phyloP scores from a whole-genome alignment of 2,888 invertebrate species.

The Mycogona germanica region DNA sequence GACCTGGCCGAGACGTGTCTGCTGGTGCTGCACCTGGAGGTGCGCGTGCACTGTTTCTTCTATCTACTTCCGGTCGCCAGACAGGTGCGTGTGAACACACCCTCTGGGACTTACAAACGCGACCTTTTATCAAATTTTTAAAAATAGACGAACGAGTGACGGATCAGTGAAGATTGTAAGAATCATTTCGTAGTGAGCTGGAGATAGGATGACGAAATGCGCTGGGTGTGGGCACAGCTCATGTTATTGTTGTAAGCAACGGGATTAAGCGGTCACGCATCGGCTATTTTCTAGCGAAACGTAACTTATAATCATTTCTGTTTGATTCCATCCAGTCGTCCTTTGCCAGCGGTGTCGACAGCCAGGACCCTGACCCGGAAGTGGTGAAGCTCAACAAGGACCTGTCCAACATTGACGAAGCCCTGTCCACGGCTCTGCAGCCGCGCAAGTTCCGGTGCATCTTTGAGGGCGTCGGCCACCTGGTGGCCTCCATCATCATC shows the following conservation, averaged over 20 bases:
- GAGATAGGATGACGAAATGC: too few relatives aligned
- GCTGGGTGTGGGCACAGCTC: too few relatives aligned
- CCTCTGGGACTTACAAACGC: too few relatives aligned
- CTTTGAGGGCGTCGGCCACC: conserved; percentile 76
- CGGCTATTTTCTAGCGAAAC: neutral
- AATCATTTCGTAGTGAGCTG: too few relatives aligned
- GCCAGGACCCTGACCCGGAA: conserved; percentile 61
- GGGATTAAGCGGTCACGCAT: neutral
- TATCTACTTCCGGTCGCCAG: conserved; percentile 55
- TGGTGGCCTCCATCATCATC: conserved; percentile 65
- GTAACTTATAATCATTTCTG: neutral
- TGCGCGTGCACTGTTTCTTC: conserved; percentile 90
- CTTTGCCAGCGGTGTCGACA: conserved; percentile 47
- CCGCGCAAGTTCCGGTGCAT: conserved; percentile 71
- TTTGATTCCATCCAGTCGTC: conserved; percentile 21
- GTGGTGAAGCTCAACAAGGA: conserved; percentile 66
- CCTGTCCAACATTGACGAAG: conserved; percentile 61
- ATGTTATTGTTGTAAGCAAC: neutral
- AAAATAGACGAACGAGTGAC: too few relatives aligned
- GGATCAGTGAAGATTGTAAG: too few relatives aligned
- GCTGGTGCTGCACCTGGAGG: conserved; percentile 83
- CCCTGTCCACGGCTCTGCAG: conserved; percentile 58
- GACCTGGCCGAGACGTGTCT: conserved; percentile 83
- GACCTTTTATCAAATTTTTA: neutral
- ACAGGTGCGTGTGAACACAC: conserved; percentile 28